Evolutionary conservation across 64 coral and sea anemone genomes (phyloP).

Genomic region (Trachythela sp.): DNA sequence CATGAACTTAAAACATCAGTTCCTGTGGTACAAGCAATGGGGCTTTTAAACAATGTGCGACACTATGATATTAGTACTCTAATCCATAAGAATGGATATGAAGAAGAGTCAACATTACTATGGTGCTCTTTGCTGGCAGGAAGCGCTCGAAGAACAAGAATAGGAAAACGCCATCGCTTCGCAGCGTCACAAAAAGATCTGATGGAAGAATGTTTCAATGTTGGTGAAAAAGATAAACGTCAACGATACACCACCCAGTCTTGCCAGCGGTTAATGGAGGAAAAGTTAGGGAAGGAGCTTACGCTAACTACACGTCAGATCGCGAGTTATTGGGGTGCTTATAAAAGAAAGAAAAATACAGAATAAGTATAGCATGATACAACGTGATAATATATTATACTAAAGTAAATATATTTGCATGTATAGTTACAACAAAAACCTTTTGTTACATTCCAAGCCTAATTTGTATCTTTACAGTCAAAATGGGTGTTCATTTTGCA

Average conservation of each 20-base stretch:
- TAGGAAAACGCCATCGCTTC: not conserved
- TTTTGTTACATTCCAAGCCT: no score
- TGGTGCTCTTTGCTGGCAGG: not conserved
- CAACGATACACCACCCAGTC: not conserved
- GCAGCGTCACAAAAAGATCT: not conserved
- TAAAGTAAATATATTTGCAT: no score
- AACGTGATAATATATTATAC: no score
- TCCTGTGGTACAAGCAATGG: slow-evolving; percentile 1
- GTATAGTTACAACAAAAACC: no score
- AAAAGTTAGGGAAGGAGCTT: not conserved
- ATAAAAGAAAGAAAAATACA: no score
- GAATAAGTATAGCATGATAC: no score
- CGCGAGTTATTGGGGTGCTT: no score
- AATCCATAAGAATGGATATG: not conserved
- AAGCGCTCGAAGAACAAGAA: not conserved
- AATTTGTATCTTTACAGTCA: no score
- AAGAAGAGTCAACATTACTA: no score
- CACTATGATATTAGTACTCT: not conserved
- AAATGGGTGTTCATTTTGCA: no score
- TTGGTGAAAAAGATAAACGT: slow-evolving; percentile 1
- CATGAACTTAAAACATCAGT: not conserved
- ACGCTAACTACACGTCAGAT: no score
- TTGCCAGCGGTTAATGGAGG: not conserved
- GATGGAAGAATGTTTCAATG: not conserved
- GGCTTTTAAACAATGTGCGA: not conserved